Evolutionary conservation across 2,888 invertebrate genomes (phyloP), one percentile per base, ranked within the genome.

Genomic region (Cyclophora albipunctata): DNA sequence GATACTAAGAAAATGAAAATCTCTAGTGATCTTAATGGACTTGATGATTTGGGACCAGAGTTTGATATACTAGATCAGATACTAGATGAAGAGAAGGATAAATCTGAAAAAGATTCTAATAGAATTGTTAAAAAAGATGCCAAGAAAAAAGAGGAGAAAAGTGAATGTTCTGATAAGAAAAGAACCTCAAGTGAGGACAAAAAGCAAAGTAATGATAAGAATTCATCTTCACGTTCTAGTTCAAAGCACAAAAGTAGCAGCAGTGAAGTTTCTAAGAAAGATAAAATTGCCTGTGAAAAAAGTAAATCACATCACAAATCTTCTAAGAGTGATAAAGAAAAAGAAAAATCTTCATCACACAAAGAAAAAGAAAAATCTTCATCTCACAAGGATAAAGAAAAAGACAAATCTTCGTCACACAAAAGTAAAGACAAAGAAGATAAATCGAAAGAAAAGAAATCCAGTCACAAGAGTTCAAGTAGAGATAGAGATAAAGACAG

Each of bases 51-150:
- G 53, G 87, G 85, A 3, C 72, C 84, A 51, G 89, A 90, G 64
- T 90, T 89, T 80, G 89, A 89, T 67, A 86, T 89, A 44, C 67
- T 90, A 53, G 89, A 80, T 61, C 82, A 90, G 75, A 89, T 90
- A 64, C 70, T 89, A 58, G 82, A 87, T 76, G 89, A 86, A 69
- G 86, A 87, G 67, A 37, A 53, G 34, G 46, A 52, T n/a, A 54
- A 59, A 50, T 52, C 33, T 51, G 66, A 67, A 48, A 60, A 67
- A 41, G 48, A 61, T 48, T 47, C 7, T 40, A 47, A 46, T 42
- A 55, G 42, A 41, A 42, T 43, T 47, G 40, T 40, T 33, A 45
- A 42, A 6, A 51, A 44, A 45, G 50, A 47, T 47, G 20, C 41
- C 50, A 51, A 52, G 50, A 47, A 4, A 34, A 34, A 34, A 6